A percentile compares a stretch with the other conserved stretches of the same genome.
phyloP scores from a whole-genome alignment of 2,888 invertebrate genomes.

The Apantesis nais region DNA sequence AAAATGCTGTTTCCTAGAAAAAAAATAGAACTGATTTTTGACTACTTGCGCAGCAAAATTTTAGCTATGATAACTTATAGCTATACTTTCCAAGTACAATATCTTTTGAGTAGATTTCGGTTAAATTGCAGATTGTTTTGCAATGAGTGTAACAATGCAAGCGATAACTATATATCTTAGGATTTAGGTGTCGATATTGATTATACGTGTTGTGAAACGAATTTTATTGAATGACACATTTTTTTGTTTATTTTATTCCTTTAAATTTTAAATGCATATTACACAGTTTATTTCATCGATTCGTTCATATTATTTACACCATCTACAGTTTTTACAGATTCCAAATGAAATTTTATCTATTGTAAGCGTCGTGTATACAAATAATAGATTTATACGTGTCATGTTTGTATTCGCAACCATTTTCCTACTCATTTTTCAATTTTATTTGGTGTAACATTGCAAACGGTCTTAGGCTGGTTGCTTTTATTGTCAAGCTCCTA shows the following conservation, averaged over 20 bases:
- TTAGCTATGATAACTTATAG: too few species aligned
- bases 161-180: constrained; percentile 18
- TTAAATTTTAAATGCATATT: too few species aligned
- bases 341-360: neutral
- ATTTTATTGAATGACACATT: neutral
- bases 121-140: too few species aligned
- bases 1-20: too few species aligned
- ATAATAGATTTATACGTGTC: neutral
- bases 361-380: neutral
- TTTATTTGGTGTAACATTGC: neutral
- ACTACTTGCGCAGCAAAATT: too few species aligned
- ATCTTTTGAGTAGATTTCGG: too few species aligned
- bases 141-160: too few species aligned
- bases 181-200: constrained; percentile 7
- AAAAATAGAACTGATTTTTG: too few species aligned
- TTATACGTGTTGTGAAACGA: neutral
- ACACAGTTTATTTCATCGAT: neutral
- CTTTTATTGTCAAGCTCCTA: neutral
- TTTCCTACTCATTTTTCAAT: neutral
- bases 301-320: neutral
- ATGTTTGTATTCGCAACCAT: neutral
- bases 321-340: neutral
- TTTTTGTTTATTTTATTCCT: too few species aligned
- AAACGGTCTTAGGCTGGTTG: neutral
- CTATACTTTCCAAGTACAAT: too few species aligned